These are phyloP conservation scores for Engraulis encrasicolus DNA, from an alignment of 2,113 vertebrate species.

Conservation along the genomic window DNA sequence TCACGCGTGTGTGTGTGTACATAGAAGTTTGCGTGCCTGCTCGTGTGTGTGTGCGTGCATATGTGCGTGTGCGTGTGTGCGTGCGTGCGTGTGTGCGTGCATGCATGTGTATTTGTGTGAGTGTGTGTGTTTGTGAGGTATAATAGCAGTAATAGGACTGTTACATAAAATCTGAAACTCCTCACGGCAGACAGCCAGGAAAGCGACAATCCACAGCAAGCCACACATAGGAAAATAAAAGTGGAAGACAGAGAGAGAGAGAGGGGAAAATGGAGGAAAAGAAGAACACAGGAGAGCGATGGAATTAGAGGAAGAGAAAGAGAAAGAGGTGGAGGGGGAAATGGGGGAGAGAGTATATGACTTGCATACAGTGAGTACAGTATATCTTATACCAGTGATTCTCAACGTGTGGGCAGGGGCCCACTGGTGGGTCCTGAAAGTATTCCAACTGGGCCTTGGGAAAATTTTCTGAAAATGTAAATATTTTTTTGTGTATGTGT, in stretches of 20 bases:
- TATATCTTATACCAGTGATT: too few relatives aligned
- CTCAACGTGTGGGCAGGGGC: too few relatives aligned
- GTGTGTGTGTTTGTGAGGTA: background rate
- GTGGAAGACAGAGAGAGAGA: background rate
- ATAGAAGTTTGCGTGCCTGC: too few relatives aligned
- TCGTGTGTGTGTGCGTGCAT: too few relatives aligned
- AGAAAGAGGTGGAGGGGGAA: background rate
- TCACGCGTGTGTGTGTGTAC: too few relatives aligned
- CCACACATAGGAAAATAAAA: background rate
- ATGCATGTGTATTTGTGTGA: too few relatives aligned
- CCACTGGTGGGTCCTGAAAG: too few relatives aligned
- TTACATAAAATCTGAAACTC: slow-evolving; percentile 27
- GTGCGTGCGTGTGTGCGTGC: too few relatives aligned
- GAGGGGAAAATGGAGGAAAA: background rate
- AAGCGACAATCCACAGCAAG: background rate
- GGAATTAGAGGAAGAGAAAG: background rate
- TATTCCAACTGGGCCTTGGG: too few relatives aligned
- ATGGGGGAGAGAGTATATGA: background rate
- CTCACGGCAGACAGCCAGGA: slow-evolving; percentile 19
- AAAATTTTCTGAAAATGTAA: too few relatives aligned
- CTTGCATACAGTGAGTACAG: background rate
- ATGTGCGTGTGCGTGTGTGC: too few relatives aligned
- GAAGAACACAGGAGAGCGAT: background rate
- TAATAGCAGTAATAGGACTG: slow-evolving; percentile 7
- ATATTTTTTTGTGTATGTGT: too few relatives aligned